Base-by-base conservation (phyloP, 2,113 vertebrate genomes). In the Athene cunicularia region DNA sequence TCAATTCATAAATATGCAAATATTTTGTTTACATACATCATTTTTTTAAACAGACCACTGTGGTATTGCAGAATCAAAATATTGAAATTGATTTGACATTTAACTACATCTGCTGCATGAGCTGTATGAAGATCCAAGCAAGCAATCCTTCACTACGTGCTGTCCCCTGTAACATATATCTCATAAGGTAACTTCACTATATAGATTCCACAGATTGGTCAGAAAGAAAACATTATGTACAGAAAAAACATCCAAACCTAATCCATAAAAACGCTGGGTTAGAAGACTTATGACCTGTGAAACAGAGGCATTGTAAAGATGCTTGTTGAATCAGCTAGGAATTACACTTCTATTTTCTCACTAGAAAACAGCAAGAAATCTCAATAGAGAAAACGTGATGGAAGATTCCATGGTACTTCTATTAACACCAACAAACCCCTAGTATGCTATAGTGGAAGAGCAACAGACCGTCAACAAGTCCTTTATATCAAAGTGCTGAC, bases 1-100 rank as follows among this genome's bases (percentile, higher is more conserved):
- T 79, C 12, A 9, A 33, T 47, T 75, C 41, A 43, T 80, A 97
- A 84, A 88, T 32, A 86, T 1, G 93, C 59, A 92, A 97, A 94
- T 62, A 92, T 86, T 97, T 96, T 96, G 80, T 95, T 95, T 93
- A 64, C 7, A 74, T 59, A 79, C 26, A 68, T 70, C 43, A 6
- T 56, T 89, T 88, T 93, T 94, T 77, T 83, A 91, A 96, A 86
- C 88, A 90, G 75, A 95, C 81, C 60, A 53, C n/a, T 60, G 35
- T 58, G 33, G 30, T 74, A 75, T 64, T 87, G 35, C 53, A 43
- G 43, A 93, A 93, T n/a, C 70, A 93, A 91, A 85, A 86, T 49
- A 88, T 82, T 76, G 76, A 80, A 80, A 94, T 64, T 68, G 52
- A 88, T 82, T 49, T 94, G 90, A 82, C 96, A 94, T 94, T 96